Evolutionary conservation across 2,888 invertebrate genomes (phyloP), one percentile per base, ranked within the genome.

Genomic region (Orthonychiurus folsomi): DNA sequence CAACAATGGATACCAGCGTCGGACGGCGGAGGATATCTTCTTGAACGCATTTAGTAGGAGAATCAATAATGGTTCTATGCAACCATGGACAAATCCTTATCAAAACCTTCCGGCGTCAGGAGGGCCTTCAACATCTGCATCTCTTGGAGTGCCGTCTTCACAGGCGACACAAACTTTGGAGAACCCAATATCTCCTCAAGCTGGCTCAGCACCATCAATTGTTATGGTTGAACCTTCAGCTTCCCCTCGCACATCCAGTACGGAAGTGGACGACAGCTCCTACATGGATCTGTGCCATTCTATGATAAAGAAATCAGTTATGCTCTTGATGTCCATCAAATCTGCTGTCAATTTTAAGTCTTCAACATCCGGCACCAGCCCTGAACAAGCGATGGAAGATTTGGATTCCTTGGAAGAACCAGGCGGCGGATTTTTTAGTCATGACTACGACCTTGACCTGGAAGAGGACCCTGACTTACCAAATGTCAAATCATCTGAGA

Each of bases 291-390:
- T 37, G 5, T 37, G 37, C 15, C 37, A 37, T 37, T 37, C 37
- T 37, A 77, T 80, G 3, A 73, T 82, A 54, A 76, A 78, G 56
- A 76, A 80, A 65, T 80, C 80, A 70, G 73, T 81, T 26, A 80
- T 81, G 71, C 75, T 83, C 25, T 70, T 83, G 37, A 74, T 81
- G 47, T 80, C 78, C 63, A 79, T 82, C 2, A 77, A 78, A 73
- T 79, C 80, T 5, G 75, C 76, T 62, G 74, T 71, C 1, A 63
- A 54, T 21, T 58, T 63, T 21, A 59, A 56, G 26, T 60, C 23
- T 24, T 61, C 1, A 47, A 53, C 27, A 60, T 60, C 50, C 15
- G 1, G 21, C 15, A 23, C n/a, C 2, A 23, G n/a, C 12, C 2
- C 63, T 1, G 56, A 56, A 24, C 47, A 53, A 1, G 60, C 27